Conservation (phyloP, 2,888 invertebrate species). For the Hyposoter dolosus region DNA sequence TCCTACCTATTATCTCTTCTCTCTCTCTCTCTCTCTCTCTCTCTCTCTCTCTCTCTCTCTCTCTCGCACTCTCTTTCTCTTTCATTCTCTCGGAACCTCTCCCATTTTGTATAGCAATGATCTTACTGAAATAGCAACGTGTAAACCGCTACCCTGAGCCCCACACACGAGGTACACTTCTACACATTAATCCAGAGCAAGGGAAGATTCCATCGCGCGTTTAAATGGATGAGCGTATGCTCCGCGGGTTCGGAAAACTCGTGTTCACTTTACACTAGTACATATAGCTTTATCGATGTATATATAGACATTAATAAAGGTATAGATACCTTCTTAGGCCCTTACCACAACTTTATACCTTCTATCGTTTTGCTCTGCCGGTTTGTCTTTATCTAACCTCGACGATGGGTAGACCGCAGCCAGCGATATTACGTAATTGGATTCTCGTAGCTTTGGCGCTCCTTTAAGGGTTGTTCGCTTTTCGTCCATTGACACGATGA, state of each 20-base stretch:
- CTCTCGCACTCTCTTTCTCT: slow-evolving; percentile 5
- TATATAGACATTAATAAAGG: neutral
- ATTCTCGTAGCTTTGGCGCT: slow-evolving; percentile 75
- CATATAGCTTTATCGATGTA: neutral
- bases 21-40: slow-evolving; percentile 30
- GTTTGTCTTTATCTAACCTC: slow-evolving; percentile 55
- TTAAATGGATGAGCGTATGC: slow-evolving; percentile 29
- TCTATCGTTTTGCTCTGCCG: slow-evolving; percentile 31
- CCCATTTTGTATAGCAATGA: slow-evolving; percentile 44
- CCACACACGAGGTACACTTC: slow-evolving; percentile 50
- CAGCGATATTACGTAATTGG: slow-evolving; percentile 80
- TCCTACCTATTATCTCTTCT: slow-evolving; percentile 1
- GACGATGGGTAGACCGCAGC: slow-evolving; percentile 73
- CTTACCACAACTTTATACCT: slow-evolving; percentile 49
- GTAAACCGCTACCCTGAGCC: slow-evolving; percentile 15
- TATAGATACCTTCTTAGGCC: slow-evolving; percentile 34
- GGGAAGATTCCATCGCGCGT: slow-evolving; percentile 31
- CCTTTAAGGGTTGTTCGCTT: slow-evolving; percentile 75
- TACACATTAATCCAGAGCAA: slow-evolving; percentile 35
- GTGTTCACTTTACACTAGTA: slow-evolving; percentile 1
- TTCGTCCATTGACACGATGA: slow-evolving; percentile 75
- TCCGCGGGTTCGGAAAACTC: slow-evolving; percentile 45
- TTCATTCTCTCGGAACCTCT: neutral
- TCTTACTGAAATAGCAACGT: slow-evolving; percentile 41
- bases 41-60: slow-evolving; percentile 31